Conservation (phyloP, 2,888 invertebrate genomes). For the Ormyrus rosae region DNA sequence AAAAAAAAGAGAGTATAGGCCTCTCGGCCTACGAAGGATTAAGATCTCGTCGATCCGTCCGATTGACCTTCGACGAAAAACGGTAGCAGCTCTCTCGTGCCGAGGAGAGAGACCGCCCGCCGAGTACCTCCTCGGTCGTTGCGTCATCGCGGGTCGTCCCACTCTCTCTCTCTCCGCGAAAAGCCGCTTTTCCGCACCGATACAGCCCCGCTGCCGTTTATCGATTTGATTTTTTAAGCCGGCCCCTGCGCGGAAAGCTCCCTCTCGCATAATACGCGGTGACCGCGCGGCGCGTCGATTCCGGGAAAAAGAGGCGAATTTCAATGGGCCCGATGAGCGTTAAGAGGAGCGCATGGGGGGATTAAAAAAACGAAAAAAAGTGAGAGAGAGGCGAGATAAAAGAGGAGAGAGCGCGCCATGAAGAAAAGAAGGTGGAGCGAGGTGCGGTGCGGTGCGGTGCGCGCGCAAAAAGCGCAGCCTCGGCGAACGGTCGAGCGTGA, state of each 20-base stretch:
- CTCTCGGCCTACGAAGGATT: conserved; percentile 7
- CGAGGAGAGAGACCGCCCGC: conserved; percentile 2
- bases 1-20: background rate
- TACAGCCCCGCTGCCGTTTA: no score
- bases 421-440: conserved; percentile 16
- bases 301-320: background rate
- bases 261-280: background rate
- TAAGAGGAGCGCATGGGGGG: background rate
- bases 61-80: conserved; percentile 12
- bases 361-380: background rate
- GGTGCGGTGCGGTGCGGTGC: background rate
- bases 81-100: background rate
- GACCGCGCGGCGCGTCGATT: background rate
- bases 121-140: conserved; percentile 10
- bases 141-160: background rate
- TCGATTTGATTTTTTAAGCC: no score
- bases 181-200: conserved; percentile 27
- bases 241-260: no score
- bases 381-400: no score
- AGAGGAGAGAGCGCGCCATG: background rate
- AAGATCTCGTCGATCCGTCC: conserved; percentile 17
- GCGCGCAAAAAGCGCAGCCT: conserved; percentile 22
- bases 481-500: conserved; percentile 40
- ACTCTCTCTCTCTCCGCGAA: background rate
- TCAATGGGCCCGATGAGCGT: background rate